Conservation (phyloP, 2,113 vertebrate species). For the Ceuthmochares aereus region DNA sequence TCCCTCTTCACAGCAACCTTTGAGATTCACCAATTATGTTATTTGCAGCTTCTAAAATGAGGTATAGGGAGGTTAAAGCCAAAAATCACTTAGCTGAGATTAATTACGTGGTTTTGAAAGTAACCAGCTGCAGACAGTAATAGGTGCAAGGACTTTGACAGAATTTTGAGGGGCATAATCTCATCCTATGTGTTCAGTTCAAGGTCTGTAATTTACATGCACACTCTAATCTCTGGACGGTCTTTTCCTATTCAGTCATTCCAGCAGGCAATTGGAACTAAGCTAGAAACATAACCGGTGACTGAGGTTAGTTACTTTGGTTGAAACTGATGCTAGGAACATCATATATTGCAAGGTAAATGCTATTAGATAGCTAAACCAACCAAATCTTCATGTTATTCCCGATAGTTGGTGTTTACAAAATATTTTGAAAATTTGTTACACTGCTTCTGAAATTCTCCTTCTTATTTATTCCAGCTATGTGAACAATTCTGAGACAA, state of each 20-base stretch:
- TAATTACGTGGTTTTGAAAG: not conserved
- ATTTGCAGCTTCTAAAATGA: not conserved
- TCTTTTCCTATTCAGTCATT: not conserved
- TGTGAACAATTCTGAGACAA: not conserved
- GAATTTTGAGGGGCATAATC: not conserved
- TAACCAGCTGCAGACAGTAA: not conserved
- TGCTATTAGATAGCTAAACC: not conserved
- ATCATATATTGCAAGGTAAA: not conserved
- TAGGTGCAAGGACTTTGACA: not conserved
- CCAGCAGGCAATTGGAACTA: not conserved
- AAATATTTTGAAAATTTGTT: not conserved
- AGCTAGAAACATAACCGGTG: not conserved
- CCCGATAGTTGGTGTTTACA: not conserved
- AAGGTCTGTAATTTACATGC: not conserved
- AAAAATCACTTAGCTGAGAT: not conserved
- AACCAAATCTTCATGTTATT: not conserved
- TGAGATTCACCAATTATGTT: not conserved
- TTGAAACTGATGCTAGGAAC: not conserved
- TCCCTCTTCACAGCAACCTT: not conserved
- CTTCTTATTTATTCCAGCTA: not conserved
- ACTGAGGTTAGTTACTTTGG: not conserved
- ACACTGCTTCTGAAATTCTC: not conserved
- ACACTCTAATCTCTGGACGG: not conserved
- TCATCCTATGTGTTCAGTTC: not conserved
- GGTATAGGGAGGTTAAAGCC: not conserved